Percentiles rank a stretch among this genome's conserved stretches.
Evolutionary conservation across 2,113 vertebrate species (phyloP).

Genomic region (Prunella himalayana): DNA sequence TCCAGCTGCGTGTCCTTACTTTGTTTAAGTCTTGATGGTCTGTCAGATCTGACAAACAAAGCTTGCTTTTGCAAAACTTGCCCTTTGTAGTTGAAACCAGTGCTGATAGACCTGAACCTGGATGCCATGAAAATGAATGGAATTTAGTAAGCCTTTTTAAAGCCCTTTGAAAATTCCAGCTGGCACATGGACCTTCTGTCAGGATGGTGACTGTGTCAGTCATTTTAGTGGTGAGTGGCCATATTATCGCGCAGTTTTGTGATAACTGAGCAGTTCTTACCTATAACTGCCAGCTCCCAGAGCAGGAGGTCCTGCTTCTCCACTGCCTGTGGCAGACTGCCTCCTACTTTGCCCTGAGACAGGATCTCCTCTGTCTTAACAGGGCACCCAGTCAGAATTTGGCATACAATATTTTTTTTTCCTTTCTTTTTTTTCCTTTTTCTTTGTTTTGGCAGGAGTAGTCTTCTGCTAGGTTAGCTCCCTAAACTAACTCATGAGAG

Average conservation of each 20-base stretch:
- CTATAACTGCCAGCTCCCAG: not conserved
- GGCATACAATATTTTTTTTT: not conserved
- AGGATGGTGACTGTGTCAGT: not conserved
- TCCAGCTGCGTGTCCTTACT: not conserved
- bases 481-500: not conserved
- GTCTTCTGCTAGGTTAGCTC: not conserved
- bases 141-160: not conserved
- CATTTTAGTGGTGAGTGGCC: not conserved
- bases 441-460: not conserved
- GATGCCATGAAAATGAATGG: not conserved
- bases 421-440: fast-evolving
- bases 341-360: not conserved
- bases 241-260: not conserved
- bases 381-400: not conserved
- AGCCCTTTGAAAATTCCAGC: not conserved
- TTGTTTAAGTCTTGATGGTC: not conserved
- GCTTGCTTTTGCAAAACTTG: not conserved
- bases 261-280: not conserved
- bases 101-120: not conserved
- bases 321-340: not conserved
- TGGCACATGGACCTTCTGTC: not conserved
- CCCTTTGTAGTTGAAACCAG: not conserved
- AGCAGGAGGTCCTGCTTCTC: not conserved
- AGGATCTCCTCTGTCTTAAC: not conserved
- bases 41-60: not conserved